Evolutionary conservation across 2,888 invertebrate species (phyloP).

Genomic region (Diaphora mendica): DNA sequence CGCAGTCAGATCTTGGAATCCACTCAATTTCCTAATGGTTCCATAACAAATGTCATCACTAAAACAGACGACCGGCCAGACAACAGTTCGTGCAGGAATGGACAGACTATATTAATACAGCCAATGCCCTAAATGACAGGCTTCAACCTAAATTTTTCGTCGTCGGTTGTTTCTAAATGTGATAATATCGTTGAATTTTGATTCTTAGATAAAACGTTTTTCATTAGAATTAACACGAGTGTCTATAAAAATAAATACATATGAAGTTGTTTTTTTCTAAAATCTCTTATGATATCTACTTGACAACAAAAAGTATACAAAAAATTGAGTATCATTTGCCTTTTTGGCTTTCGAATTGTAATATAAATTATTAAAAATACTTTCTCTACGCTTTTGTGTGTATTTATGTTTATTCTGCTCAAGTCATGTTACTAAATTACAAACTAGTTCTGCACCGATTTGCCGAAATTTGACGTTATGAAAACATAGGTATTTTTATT

Average conservation of each 20-base stretch:
- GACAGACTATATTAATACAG: conserved; percentile 56
- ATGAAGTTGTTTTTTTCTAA: not conserved
- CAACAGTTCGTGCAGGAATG: conserved; percentile 52
- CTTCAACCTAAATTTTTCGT: conserved; percentile 55
- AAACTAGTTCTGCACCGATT: no score
- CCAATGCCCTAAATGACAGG: conserved; percentile 53
- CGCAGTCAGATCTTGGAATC: conserved; percentile 61
- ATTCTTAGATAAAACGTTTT: conserved; percentile 20
- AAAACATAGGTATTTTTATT: no score
- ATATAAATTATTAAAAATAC: not conserved
- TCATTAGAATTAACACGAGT: not conserved
- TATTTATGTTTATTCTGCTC: not conserved
- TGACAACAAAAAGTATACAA: not conserved
- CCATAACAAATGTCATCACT: conserved; percentile 59
- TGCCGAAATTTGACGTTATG: no score
- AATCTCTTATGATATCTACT: not conserved
- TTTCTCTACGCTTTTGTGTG: no score
- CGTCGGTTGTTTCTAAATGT: conserved; percentile 47
- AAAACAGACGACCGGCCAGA: conserved; percentile 35
- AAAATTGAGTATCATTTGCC: no score
- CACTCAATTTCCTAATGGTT: conserved; percentile 71
- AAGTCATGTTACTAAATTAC: not conserved
- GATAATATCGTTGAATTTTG: conserved; percentile 9
- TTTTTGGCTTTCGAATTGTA: no score
- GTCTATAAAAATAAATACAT: not conserved